Evolutionary conservation across 2,797 vertebrate genomes (phyloP), one percentile per base, ranked within the genome.

Genomic region (Clarias pachynema): DNA sequence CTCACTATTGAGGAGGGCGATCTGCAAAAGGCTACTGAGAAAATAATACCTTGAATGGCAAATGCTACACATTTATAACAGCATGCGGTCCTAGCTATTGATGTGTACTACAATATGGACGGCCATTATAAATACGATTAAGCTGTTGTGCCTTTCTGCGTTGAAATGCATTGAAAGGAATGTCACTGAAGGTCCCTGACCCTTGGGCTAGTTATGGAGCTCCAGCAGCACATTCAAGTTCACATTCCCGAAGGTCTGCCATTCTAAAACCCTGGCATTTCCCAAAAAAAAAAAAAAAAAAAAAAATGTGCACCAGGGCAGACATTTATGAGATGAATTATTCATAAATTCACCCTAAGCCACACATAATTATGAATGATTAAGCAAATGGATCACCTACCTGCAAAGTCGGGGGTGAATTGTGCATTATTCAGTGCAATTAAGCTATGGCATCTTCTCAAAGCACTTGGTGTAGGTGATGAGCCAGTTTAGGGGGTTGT

Each of bases 321-420:
- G 86, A 85, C 63, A 89, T 90, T 89, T 89, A 66, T 86, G 62
- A n/a, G 88, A 85, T 91, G 88, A 90, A 85, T 93, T 90, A 93
- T 93, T 92, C 86, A 91, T 89, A 75, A 89, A 87, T 85, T 63
- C 91, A 85, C 85, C 86, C 84, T 89, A 91, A 89, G 78, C 85
- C 91, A 83, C 57, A 84, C 89, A 90, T 91, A 91, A 88, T 93
- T 91, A 92, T 85, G 44, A 40, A 7, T 86, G 88, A 93, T 94
- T 91, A 90, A 87, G 87, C 87, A 88, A 91, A 92, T 92, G 84
- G 91, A 91, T 91, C 90, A 92, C 89, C 85, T 79, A 75, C 63
- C 72, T 87, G 87, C 87, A 89, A 82, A 88, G 90, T 89, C 87
- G 83, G 81, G 84, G 74, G 78, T 87, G 65, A 82, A 81, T 82